phyloP scores from a whole-genome alignment of 2,888 invertebrate species.

The Andricus quercusramuli region DNA sequence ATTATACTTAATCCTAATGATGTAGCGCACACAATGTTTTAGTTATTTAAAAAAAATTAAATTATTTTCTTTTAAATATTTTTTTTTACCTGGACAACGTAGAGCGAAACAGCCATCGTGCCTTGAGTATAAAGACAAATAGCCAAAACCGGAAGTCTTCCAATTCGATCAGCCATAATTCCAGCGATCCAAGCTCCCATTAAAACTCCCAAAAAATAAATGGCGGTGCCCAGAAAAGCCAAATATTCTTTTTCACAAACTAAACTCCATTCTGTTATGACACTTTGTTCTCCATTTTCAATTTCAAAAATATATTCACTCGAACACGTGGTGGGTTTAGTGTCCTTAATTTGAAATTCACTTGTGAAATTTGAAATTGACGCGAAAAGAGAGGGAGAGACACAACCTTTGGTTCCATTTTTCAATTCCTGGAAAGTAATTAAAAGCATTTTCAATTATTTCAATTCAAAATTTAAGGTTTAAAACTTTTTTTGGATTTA shows the following conservation, averaged over 20 bases:
- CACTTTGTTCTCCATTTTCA: slow-evolving; percentile 64
- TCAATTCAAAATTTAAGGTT: not conserved
- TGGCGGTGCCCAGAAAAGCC: slow-evolving; percentile 69
- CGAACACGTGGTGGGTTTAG: slow-evolving; percentile 43
- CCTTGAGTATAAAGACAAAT: slow-evolving; percentile 77
- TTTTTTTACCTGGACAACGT: slow-evolving; percentile 68
- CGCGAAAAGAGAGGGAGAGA: not conserved
- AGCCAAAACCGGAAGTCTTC: slow-evolving; percentile 76
- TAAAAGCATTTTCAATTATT: not conserved
- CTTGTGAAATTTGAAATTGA: slow-evolving; percentile 49
- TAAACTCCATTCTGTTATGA: slow-evolving; percentile 76
- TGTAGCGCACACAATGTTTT: too few species aligned
- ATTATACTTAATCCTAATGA: too few species aligned
- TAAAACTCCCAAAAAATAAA: slow-evolving; percentile 77
- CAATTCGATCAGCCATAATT: slow-evolving; percentile 76
- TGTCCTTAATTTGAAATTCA: slow-evolving; percentile 52
- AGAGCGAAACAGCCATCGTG: slow-evolving; percentile 70
- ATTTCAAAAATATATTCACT: slow-evolving; percentile 64
- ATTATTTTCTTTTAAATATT: not conserved
- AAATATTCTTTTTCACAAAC: slow-evolving; percentile 76
- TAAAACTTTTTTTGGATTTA: not conserved
- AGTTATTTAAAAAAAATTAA: too few species aligned
- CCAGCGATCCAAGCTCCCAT: slow-evolving; percentile 78
- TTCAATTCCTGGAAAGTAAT: slow-evolving; percentile 56
- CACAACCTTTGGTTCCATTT: slow-evolving; percentile 63